Percentiles rank a stretch among this genome's conserved stretches.
Conservation (phyloP, 2,797 vertebrate species). For the Sarcophilus harrisii region DNA sequence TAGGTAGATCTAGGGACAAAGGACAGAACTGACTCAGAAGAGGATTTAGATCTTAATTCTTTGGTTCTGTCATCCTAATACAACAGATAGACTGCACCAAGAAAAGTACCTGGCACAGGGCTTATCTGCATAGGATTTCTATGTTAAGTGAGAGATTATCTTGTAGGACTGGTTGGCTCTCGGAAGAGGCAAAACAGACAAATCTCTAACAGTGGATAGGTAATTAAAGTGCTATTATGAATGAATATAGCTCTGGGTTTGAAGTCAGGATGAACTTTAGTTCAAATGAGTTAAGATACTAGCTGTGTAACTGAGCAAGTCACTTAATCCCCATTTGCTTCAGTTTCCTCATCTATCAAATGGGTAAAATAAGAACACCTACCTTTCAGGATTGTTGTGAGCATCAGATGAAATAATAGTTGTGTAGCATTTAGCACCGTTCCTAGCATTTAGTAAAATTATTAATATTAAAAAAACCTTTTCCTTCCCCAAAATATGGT, state of each 20-base stretch:
- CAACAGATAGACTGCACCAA: background rate
- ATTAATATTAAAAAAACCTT: background rate
- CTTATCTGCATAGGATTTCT: background rate
- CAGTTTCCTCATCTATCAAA: slow-evolving; percentile 32
- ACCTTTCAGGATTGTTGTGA: slow-evolving; percentile 13
- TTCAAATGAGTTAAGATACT: background rate
- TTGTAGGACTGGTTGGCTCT: too few species aligned
- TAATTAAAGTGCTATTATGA: too few species aligned
- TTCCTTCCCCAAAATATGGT: background rate
- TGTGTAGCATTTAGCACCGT: background rate
- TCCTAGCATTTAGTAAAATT: background rate
- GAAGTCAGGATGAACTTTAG: too few species aligned
- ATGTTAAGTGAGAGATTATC: too few species aligned
- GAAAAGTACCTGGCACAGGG: background rate
- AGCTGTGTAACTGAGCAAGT: background rate
- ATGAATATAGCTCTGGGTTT: too few species aligned
- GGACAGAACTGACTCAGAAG: background rate
- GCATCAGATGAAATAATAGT: background rate
- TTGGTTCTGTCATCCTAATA: background rate
- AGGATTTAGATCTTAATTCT: background rate
- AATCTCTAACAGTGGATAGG: too few species aligned
- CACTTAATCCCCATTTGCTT: slow-evolving; percentile 35
- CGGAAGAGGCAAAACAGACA: too few species aligned
- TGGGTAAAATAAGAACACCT: background rate
- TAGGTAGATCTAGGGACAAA: background rate